These are phyloP conservation scores for Blera fallax DNA, from an alignment of 2,888 invertebrate species.

Conservation along the genomic window DNA sequence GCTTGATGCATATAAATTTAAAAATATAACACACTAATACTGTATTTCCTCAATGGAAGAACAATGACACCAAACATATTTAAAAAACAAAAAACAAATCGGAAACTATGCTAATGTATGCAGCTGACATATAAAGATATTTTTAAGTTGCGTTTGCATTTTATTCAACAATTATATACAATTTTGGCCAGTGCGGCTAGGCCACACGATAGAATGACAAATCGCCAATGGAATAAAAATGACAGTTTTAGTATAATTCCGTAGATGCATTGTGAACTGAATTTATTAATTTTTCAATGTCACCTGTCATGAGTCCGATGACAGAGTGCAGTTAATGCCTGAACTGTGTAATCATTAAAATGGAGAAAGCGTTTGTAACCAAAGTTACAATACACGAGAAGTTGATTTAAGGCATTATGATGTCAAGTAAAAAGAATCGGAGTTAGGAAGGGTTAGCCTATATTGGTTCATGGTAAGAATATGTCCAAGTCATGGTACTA, in stretches of 20 bases:
- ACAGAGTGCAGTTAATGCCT: background rate
- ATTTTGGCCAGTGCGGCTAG: background rate
- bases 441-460: background rate
- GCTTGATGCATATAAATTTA: background rate
- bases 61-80: background rate
- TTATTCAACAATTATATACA: background rate
- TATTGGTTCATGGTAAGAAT: too few species aligned
- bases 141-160: background rate
- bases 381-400: background rate
- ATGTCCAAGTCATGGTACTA: background rate
- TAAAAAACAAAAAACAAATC: background rate
- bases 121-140: background rate
- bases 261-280: background rate
- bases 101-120: slow-evolving; percentile 2
- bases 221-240: background rate
- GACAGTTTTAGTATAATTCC: background rate
- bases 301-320: background rate
- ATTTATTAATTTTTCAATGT: background rate
- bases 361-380: background rate
- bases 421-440: background rate
- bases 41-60: background rate
- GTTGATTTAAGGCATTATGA: background rate
- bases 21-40: background rate
- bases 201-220: background rate
- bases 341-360: background rate